These are phyloP conservation scores for Shinisaurus crocodilurus DNA, from an alignment of 2,113 vertebrate species.

Conservation along the genomic window DNA sequence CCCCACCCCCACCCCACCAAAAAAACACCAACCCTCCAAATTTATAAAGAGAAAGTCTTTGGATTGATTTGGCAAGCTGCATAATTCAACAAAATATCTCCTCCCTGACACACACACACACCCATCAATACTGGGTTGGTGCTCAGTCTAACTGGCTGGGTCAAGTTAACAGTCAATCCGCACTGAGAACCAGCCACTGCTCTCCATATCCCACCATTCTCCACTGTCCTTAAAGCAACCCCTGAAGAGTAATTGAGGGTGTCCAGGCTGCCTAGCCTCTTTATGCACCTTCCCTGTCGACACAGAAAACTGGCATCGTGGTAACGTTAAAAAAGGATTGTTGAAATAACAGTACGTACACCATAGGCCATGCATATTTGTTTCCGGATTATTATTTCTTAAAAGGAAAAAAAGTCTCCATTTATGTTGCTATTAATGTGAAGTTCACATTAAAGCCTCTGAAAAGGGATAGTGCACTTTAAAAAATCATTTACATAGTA, in stretches of 20 bases:
- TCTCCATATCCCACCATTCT: constrained; percentile 45
- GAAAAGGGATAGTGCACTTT: constrained; percentile 56
- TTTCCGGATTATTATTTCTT: constrained; percentile 11
- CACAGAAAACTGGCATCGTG: constrained; percentile 1
- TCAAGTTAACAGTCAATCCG: constrained; percentile 46
- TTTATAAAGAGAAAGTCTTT: constrained; percentile 41
- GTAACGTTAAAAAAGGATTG: constrained; percentile 36
- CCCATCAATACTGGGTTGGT: constrained; percentile 33
- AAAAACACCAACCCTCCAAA: not conserved
- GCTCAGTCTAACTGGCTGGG: not conserved
- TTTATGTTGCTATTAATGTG: constrained; percentile 65
- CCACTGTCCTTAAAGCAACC: constrained; percentile 39
- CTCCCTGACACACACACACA: constrained; percentile 41
- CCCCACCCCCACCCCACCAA: not conserved
- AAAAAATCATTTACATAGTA: constrained; percentile 49
- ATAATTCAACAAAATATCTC: not conserved
- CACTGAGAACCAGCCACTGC: constrained; percentile 55
- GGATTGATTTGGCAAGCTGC: constrained; percentile 44
- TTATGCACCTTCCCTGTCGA: constrained; percentile 6
- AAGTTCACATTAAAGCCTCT: constrained; percentile 54
- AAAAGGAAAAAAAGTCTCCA: constrained; percentile 51
- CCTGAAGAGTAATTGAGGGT: accelerated
- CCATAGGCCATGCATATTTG: constrained; percentile 78
- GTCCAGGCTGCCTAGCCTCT: not conserved
- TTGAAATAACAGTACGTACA: constrained; percentile 71